Evolutionary conservation across 2,113 vertebrate species (phyloP), one percentile per base, ranked within the genome.

Genomic region (Periophthalmus modestus): DNA sequence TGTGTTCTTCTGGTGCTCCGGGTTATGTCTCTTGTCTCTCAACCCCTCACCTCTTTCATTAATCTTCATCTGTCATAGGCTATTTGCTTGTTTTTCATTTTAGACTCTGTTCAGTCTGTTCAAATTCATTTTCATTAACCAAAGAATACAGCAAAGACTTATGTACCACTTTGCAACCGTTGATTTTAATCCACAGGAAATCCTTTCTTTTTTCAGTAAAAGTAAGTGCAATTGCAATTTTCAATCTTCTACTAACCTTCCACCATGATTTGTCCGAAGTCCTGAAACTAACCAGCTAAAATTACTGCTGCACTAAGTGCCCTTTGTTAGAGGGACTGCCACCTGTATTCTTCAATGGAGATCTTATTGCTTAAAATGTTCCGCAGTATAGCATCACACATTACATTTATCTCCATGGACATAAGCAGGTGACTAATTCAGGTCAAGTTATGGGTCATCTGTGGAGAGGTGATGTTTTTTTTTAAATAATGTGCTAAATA

Each of bases 41-140:
- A 78, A 11, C 43, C 21, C 24, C 9, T 19, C 58, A 57, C 14
- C 18, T n/a, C 69, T 79, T 77, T 61, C 66, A 69, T 66, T 69
- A 43, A 72, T 63, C 69, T 63, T 80, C 72, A 28, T 82, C 52
- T 77, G 74, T 67, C 80, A 46, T 19, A 69, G 18, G 61, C 12
- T 62, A 34, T 62, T 62, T 34, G 59, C 28, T 33, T 71, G 75
- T 79, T 84, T 79, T 71, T 76, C 34, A 58, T 74, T 83, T 83
- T 52, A 16, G 0, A n/a, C 46, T 0, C 6, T 54, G 47, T 62
- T 33, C 19, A 50, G 50, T 52, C 68, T 28, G 36, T 33, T 57
- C 13, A 55, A 68, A 21, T 18, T 9, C 48, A 34, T 12, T 58
- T 58, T 19, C 21, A 58, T 21, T 23, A 23, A 19, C 54, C 4